Base-by-base conservation (phyloP, 1,140 invertebrate species). In the Euglossa dilemma region DNA sequence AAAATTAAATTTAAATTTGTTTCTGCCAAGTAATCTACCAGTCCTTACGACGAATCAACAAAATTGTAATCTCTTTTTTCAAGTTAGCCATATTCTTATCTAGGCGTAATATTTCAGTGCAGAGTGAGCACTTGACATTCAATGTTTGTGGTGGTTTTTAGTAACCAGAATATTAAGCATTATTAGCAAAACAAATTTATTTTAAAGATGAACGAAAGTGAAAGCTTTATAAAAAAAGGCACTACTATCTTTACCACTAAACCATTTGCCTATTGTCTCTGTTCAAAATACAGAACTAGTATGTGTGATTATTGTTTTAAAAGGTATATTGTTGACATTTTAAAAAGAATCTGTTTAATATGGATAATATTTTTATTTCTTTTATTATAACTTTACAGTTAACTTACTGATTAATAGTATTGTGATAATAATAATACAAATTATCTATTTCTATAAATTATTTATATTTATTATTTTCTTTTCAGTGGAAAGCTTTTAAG, bases 401-500 rank as follows among this genome's bases (percentile, higher is more conserved):
- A n/a, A 20, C 74, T 43, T 66, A 8, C 14, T 64, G 18, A 28
- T 75, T 72, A 57, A 54, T 75, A 80, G 36, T 47, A n/a, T 79
- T 79, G 54, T 66, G 6, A 47, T 23, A 79, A 69, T 79, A 52
- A 16, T 28, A n/a, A 28, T 64, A 56, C 69, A 23, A 52, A 64
- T 36, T 66, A 18, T 36, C 25, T 23, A 25, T 63, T 2, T 73
- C 36, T 11, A 66, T 63, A 57, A 56, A 8, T 25, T 36, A 28
- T 73, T 25, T 36, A 28, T 73, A 28, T 0, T 4, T 50, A 61
- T 66, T 72, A 8, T 78, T 69, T 86, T 72, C 81, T 50, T 89
- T 95, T 88, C 90, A 97, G 97, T 81, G 94, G 93, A 2, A 96
- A 96, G 88, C 94, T 97, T 11, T 93, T 95, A 6, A 97, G 97